These are phyloP conservation scores for Panulirus ornatus DNA, from an alignment of 1,140 invertebrate genomes.

Conservation along the genomic window DNA sequence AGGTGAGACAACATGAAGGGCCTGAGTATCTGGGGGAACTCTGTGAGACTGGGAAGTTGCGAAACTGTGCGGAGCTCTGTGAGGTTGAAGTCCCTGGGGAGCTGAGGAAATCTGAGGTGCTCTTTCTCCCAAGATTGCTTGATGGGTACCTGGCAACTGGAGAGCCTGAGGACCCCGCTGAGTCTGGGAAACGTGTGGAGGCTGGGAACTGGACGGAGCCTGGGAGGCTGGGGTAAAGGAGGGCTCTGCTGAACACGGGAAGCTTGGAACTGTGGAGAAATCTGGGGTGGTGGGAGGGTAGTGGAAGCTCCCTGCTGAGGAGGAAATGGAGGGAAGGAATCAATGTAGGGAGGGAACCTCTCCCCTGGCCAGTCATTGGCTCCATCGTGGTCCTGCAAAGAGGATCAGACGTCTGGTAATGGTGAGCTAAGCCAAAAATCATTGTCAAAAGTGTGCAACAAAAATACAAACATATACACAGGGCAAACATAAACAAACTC, in stretches of 20 bases:
- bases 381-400: not conserved
- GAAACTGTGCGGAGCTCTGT: too few relatives aligned
- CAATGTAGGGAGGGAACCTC: conserved; percentile 6
- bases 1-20: too few relatives aligned
- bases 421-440: not conserved
- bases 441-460: not conserved
- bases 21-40: too few relatives aligned
- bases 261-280: not conserved
- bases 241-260: not conserved
- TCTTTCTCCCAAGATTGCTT: too few relatives aligned
- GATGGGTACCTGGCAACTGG: not conserved
- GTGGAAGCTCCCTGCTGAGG: not conserved
- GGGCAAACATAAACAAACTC: not conserved
- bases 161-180: not conserved
- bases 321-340: not conserved
- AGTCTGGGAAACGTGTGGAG: not conserved
- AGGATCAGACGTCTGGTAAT: not conserved
- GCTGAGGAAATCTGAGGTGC: not conserved
- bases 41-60: too few relatives aligned
- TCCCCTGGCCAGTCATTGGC: not conserved
- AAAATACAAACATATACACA: not conserved
- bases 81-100: not conserved
- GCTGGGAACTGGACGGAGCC: not conserved
- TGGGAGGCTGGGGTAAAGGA: not conserved
- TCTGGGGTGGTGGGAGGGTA: not conserved